Evolutionary conservation across 1,140 invertebrate genomes (phyloP), one percentile per base, ranked within the genome.

Genomic region (Aplysia californica): DNA sequence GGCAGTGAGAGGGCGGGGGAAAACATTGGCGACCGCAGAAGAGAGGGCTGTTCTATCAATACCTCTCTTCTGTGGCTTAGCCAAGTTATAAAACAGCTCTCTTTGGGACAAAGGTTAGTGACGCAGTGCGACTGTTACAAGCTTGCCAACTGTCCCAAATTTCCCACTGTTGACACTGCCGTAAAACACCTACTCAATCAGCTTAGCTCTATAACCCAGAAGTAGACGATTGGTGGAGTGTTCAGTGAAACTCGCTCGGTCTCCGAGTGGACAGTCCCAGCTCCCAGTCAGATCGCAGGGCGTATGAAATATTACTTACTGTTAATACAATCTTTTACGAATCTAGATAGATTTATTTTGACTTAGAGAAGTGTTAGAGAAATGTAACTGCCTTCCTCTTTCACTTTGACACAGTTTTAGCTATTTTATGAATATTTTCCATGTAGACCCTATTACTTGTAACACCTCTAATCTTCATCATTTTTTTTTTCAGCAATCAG

Each of bases 11-110:
- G 92, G 50, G 91, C 92, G 55, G 89, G 89, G 35, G 89, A 91
- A 59, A 92, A 92, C 71, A 90, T 89, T 35, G 92, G 92, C n/a
- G 92, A 92, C 33, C 83, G 92, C 38, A 87, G 93, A 6, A 91
- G 92, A 79, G 93, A 93, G 83, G 92, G 92, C 38, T 92, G 92
- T 67, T 88, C 90, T n/a, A 93, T 93, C 79, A 93, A 93, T 83
- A 90, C 90, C 73, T 92, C 92, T 58, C 84, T 93, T 15, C 89
- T 92, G 3, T 89, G 89, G 44, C 84, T 93, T 10, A 91, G 91
- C 26, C 90, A 92, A 74, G 92, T 92, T 61, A 93, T 93, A 69
- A 91, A 92, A 79, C 92, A 92, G 66, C 86, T 93, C 0, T 86
- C 86, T 79, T 86, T 87, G 21, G 87, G 84, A 26, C 71, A 80